Base-by-base conservation (phyloP, 2,113 vertebrate species). In the Paramormyrops kingsleyae region DNA sequence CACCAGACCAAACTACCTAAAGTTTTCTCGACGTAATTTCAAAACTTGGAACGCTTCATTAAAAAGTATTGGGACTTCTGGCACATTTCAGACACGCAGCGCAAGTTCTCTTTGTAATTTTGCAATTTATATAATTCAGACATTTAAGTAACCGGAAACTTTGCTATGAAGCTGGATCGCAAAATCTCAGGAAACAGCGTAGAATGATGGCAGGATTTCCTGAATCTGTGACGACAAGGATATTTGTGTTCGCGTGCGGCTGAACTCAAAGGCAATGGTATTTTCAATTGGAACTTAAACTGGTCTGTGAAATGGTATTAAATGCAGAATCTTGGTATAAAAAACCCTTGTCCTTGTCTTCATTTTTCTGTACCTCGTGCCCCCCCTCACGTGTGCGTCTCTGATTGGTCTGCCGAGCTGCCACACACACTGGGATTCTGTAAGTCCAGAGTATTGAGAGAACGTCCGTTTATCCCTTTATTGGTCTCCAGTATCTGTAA, bases 301-400 rank as follows among this genome's bases (percentile, higher is more conserved):
- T 87, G 85, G 49, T 87, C 85, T 87, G 50, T 87, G 85, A 53
- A 53, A 87, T 56, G 85, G 85, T 87, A 35, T 53, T 87, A 87
- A 87, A 87, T 56, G n/a, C 85, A 87, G 44, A 44, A 87, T 87
- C 27, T 87, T 87, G 85, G 27, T 87, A 87, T 87, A 87, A 87
- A 53, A 87, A 52, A 53, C 50, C 49, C 50, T 87, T 56, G 83
- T 83, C 80, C 27, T 53, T 52, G 49, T 50, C 50, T 31, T 87
- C 27, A 35, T 87, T 52, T 87, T 35, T 53, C 13, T 87, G 17
- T 21, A 12, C 31, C 27, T 88, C 3, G 44, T 88, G 85, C 31
- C 10, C 5, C 31, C 21, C 35, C 1, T 85, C n/a, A 53, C 15
- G 2, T 66, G 15, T 87, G 89, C n/a, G n/a, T 46, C 56, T 46